Evolutionary conservation across 2,888 invertebrate genomes (phyloP), one percentile per base, ranked within the genome.

Genomic region (Hesperia comma): DNA sequence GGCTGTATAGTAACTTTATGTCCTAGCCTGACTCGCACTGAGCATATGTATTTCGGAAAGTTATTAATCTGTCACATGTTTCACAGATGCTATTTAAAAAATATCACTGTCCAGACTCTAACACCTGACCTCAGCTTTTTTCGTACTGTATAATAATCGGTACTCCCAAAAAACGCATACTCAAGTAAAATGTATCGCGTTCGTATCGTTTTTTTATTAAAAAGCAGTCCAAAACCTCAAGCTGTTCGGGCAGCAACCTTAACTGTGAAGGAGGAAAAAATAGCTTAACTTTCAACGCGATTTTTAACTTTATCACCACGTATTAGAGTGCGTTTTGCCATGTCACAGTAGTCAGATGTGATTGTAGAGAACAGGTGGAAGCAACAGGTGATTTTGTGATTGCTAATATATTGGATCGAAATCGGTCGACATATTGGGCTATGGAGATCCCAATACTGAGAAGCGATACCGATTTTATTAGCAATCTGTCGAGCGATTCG

Each of bases 371-470:
- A 92, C 92, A 92, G 92, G 92, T 92, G 92, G 84, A 76, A 78
- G 75, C 80, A 90, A 92, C 92, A 92, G 92, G 92, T 92, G 92
- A 91, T 84, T 86, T 87, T 86, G 83, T 84, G 86, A 87, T 87
- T 87, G 84, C 88, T 88, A 87, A 88, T 88, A 86, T 88, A 89
- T 90, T 87, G 84, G 84, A 84, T 86, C 83, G 81, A 86, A 89
- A 88, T 86, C 86, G 80, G 79, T 82, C 83, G 82, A 88, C 84
- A 87, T 87, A 86, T 85, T 85, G 83, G 81, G 78, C 81, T 83
- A 80, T 80, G 77, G 81, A 79, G 77, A 79, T 73, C 70, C 69
- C 61, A 66, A 19, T 64, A 60, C 19, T 6, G 43, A 60, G 58
- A 56, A 33, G 10, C 54, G 54, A 58, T 66, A 66, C 53, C 7